Evolutionary conservation across 2,797 vertebrate species (phyloP), one percentile per base, ranked within the genome.

Genomic region (Argentina silus): DNA sequence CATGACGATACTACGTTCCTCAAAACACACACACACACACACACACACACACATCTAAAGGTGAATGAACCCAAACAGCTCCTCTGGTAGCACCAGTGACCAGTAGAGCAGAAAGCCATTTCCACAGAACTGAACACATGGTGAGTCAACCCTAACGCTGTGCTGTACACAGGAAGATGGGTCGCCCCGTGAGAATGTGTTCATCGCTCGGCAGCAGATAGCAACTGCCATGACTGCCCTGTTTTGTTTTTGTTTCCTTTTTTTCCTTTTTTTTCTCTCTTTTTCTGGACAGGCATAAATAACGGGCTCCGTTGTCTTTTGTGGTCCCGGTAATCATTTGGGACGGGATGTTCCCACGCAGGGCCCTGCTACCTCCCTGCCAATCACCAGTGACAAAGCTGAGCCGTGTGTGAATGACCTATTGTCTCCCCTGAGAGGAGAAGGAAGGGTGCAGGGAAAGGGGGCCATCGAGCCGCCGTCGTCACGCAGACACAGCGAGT

Each of bases 361-460:
- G 36, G 55, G 43, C 43, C 2, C 44, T 7, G 17, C 68, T 44
- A 50, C 75, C 51, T 60, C 68, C 8, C 42, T 56, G 14, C 67
- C 45, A 14, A 70, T 68, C n/a, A 45, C 59, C 44, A 11, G 1
- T 36, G 56, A 50, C n/a, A 62, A 62, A 72, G 60, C 50, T 55
- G 55, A 70, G 56, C 68, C 43, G 44, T 70, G 53, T 67, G 43
- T 67, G 72, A 73, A 73, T 73, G 53, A 59, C 72, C 50, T 73
- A 67, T 67, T 73, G 51, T 59, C 63, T 50, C 17, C 68, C 42
- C 11, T 2, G 36, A 10, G 50, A 11, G 68, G 62, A 21, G n/a
- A n/a, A 12, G 48, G 42, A 47, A 45, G 48, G 68, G 42, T 12
- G 55, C 17, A 11, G 56, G 42, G 9, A 45, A 15, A 43, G 43